Evolutionary conservation across 2,888 invertebrate species (phyloP), one percentile per base, ranked within the genome.

Genomic region (Papilio elwesi): DNA sequence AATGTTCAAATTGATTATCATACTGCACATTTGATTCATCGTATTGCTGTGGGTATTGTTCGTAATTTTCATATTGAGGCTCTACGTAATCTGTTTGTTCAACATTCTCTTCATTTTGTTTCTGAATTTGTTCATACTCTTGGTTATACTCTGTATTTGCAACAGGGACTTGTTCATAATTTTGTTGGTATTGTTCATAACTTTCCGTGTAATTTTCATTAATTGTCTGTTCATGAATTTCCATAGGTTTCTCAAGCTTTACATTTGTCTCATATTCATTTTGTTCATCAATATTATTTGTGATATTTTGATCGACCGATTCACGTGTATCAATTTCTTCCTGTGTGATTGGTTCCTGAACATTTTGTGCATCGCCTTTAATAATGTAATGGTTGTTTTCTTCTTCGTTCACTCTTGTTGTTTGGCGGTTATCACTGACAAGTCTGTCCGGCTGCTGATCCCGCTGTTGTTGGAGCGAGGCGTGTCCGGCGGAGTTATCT

Each of bases 401-500:
- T 63, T 86, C 77, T 71, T 26, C 26, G 26, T 4, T 26, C 26
- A 75, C 75, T 87, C 83, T 81, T 77, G 84, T 71, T 76, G 83
- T 74, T 83, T 83, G 79, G 74, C 84, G 74, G 82, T 85, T 76
- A 80, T 75, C 74, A 80, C 79, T 67, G 83, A 70, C 48, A 67
- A 52, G 47, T 73, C 65, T 48, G 73, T 73, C 53, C 13, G 65
- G 62, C 66, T 70, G 69, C 69, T 70, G 9, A 83, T 74, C 78
- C 84, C 83, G 78, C 81, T 77, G 68, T 79, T 83, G 78, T 81
- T 81, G 68, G 81, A 80, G 76, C 82, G 83, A 62, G 89, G 92
- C 1, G 90, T 89, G 68, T 88, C 89, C 76, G 91, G 92, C 36
- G 93, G 93, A 73, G 85, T 91, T 85, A 91, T 76, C 79, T 91